Percentiles rank a stretch among this genome's conserved stretches.
phyloP scores from a whole-genome alignment of 2,797 vertebrate genomes.

The Sarcophilus harrisii region DNA sequence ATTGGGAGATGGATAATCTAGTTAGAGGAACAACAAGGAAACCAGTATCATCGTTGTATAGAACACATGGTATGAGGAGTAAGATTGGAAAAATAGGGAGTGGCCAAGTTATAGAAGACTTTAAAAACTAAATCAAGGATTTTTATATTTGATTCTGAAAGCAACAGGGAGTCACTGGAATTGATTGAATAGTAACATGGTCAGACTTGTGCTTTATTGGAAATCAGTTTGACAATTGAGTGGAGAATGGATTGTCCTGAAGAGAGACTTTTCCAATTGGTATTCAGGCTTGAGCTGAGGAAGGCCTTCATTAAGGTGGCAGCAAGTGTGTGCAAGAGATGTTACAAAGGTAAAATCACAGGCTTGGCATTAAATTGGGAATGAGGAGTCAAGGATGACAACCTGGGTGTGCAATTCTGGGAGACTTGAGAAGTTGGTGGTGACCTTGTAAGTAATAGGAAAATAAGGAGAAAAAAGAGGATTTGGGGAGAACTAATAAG shows the following conservation, averaged over 20 bases:
- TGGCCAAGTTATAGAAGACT: background rate
- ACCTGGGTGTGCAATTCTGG: background rate
- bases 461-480: background rate
- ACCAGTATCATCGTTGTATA: background rate
- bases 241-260: background rate
- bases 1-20: background rate
- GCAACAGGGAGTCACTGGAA: background rate
- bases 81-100: background rate
- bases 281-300: background rate
- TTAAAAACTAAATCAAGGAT: background rate
- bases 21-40: background rate
- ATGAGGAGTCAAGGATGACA: background rate
- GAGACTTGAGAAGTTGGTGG: background rate
- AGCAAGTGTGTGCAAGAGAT: background rate
- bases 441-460: background rate
- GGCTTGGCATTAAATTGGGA: background rate
- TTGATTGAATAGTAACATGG: background rate
- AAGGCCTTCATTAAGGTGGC: background rate
- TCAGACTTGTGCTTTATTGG: background rate
- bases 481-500: no score
- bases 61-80: background rate
- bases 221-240: background rate
- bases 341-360: background rate
- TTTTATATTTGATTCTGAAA: background rate
- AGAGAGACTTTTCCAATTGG: background rate